Base-by-base conservation (phyloP, 2,797 vertebrate genomes). In the Macroramphosus scolopax region DNA sequence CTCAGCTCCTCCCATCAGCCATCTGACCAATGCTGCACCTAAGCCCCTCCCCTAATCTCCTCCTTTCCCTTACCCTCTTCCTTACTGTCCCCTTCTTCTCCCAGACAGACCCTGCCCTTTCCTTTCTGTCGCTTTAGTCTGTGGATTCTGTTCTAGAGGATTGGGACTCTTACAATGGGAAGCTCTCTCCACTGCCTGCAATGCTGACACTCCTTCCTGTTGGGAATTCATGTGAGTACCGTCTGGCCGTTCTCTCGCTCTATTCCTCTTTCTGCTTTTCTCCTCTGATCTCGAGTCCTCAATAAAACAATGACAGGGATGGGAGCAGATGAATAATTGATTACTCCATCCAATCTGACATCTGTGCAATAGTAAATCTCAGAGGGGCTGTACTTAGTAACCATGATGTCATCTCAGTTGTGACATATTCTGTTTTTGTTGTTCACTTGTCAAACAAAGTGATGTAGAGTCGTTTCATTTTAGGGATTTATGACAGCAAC, bases 51-150 rank as follows among this genome's bases (percentile, higher is more conserved):
- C 41, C 58, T 32, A 11, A 47, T 43, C 58, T 36, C 70, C 65
- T 75, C 70, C 78, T 77, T 76, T 82, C 77, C 51, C 70, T 73
- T 72, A 61, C 55, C 61, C 35, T 59, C 59, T 67, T 74, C 68
- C 63, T 78, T 54, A 52, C 77, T 73, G 60, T 77, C 76, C 71
- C 53, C 59, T 64, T 74, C 76, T 75, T 60, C 62, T 73, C 41
- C 75, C 76, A 84, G 83, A 82, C 84, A 78, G 78, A 84, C 83
- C 82, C 82, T 85, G 70, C 84, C 80, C 78, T 82, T 86, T 80
- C 69, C 79, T 75, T 69, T 78, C 67, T 61, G 69, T 76, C 49
- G 41, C 72, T 44, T 29, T n/a, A n/a, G 36, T 72, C 72, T 75
- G 70, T 72, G 75, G 59, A 60, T 63, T 72, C 38, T 73, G 67